Percentiles rank a stretch among this genome's conserved stretches.
phyloP scores from a whole-genome alignment of 2,797 vertebrate genomes.

The Siniperca scherzeri region DNA sequence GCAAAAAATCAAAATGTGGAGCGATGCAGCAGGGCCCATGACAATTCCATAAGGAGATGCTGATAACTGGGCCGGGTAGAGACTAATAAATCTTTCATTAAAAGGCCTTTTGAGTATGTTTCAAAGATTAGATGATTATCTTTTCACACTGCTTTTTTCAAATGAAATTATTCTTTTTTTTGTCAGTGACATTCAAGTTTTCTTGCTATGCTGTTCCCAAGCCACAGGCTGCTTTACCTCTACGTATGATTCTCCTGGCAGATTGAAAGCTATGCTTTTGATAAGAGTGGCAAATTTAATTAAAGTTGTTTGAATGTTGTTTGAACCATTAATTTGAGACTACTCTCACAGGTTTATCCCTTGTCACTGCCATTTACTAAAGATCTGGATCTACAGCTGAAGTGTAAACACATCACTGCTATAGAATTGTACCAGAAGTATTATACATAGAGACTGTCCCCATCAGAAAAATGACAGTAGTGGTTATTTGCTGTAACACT shows the following conservation, averaged over 20 bases:
- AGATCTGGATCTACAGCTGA: not conserved
- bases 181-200: constrained; percentile 53
- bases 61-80: constrained; percentile 55
- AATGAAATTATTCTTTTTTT: constrained; percentile 57
- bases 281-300: constrained; percentile 14
- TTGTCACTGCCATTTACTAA: not conserved
- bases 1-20: constrained; percentile 29
- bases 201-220: constrained; percentile 6
- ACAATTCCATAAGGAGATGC: constrained; percentile 55
- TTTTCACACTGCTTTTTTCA: constrained; percentile 31
- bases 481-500: too few species aligned
- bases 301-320: not conserved
- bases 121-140: constrained; percentile 71
- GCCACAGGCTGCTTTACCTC: constrained; percentile 27
- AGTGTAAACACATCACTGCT: not conserved
- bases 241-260: constrained; percentile 1
- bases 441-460: too few species aligned
- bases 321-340: not conserved
- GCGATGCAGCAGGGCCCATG: constrained; percentile 11
- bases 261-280: constrained; percentile 11
- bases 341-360: not conserved
- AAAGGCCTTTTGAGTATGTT: constrained; percentile 63
- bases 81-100: constrained; percentile 78
- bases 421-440: not conserved
- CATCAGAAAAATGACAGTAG: too few species aligned